Base-by-base conservation (phyloP, 1,140 invertebrate genomes). In the Heliothis virescens region DNA sequence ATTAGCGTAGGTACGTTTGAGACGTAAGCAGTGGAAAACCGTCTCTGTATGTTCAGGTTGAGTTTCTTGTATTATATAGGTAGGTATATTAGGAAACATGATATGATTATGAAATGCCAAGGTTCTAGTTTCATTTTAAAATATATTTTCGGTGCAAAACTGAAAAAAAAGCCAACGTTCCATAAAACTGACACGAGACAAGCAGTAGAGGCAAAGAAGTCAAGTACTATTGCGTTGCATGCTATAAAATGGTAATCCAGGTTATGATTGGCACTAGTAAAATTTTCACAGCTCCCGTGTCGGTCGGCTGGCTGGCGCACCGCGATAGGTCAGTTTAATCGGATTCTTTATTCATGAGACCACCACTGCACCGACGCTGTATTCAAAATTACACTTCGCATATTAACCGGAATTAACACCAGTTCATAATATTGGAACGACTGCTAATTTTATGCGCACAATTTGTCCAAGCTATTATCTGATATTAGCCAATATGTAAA, bases 291-390 rank as follows among this genome's bases (percentile, higher is more conserved):
- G 79, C 73, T 67, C 55, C 48, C 65, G 60, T 53, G 55, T 57
- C 53, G 57, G 57, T 71, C 60, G 57, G 65, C 65, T 60, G 16
- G 71, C 69, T 80, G 78, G 63, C 48, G 55, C 59, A 13, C 65
- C 73, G 78, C 80, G 83, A 82, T 84, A 84, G 74, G 80, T 80
- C 83, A 79, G 77, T 76, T 80, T 81, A 82, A 84, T 84, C 80
- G 53, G 67, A 84, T 84, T 82, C 80, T 82, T 82, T 82, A 84
- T 84, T 84, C 83, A 84, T 84, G 79, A 84, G 80, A 80, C 63
- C 76, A 65, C 79, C 76, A 65, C 79, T 83, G 79, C 76, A 83
- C 73, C 65, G 80, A 48, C 76, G 16, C 76, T 47, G 69, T 67
- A 69, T 59, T 60, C 76, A 73, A 75, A 82, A 82, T 82, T 79